Evolutionary conservation across 2,113 vertebrate species (phyloP).

Genomic region (Oncorhynchus mykiss): DNA sequence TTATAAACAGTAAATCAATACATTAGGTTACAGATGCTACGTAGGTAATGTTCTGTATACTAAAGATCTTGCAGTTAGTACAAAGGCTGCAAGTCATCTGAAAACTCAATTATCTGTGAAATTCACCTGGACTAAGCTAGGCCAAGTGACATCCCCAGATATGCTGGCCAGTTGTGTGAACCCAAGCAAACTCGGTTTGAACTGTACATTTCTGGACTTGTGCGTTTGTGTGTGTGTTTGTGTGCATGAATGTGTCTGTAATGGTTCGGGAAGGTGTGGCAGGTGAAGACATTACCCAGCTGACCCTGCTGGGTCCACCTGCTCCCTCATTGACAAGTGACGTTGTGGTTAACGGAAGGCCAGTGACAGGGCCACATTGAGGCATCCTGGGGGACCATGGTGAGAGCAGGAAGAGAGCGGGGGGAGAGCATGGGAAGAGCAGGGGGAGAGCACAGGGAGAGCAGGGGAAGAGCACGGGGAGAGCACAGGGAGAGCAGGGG

Average conservation of each 20-base stretch:
- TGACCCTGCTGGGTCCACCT: slow-evolving; percentile 72
- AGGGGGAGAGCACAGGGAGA: too few species aligned
- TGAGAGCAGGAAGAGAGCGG: slow-evolving; percentile 13
- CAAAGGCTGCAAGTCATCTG: neutral
- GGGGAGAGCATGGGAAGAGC: too few species aligned
- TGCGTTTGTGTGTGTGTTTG: neutral
- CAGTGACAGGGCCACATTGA: slow-evolving; percentile 44
- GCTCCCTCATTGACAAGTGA: slow-evolving; percentile 61
- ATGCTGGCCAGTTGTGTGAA: neutral
- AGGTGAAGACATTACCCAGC: slow-evolving; percentile 57
- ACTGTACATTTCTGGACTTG: neutral
- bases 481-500: too few species aligned
- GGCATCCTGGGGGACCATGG: slow-evolving; percentile 56
- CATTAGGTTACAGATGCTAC: neutral
- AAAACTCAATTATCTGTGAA: slow-evolving; percentile 20
- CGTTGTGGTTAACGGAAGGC: slow-evolving; percentile 37
- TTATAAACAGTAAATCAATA: neutral
- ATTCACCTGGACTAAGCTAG: neutral
- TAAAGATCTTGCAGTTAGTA: too few species aligned
- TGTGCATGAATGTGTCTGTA: slow-evolving; percentile 6
- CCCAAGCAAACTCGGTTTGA: neutral
- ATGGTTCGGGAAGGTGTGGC: slow-evolving; percentile 52
- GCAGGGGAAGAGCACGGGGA: too few species aligned
- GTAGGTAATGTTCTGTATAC: neutral
- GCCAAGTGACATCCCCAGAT: neutral